phyloP scores from a whole-genome alignment of 2,797 vertebrate species.

The Thunnus albacares region DNA sequence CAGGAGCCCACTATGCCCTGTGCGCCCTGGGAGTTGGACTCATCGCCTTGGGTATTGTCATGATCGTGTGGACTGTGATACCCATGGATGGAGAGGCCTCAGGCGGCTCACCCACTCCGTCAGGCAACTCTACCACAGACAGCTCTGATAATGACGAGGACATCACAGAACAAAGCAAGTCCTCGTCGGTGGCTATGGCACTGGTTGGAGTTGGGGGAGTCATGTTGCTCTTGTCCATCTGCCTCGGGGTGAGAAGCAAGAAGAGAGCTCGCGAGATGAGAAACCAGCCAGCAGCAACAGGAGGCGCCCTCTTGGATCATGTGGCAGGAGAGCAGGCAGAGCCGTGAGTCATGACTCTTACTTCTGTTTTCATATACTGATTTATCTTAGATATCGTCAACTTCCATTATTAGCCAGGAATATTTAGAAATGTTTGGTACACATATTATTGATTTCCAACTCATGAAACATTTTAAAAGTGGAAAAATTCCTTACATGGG shows the following conservation, averaged over 20 bases:
- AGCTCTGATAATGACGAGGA: rapidly evolving
- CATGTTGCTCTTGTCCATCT: constrained; percentile 92
- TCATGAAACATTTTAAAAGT: neutral
- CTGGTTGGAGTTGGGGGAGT: constrained; percentile 88
- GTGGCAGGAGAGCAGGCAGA: constrained; percentile 43
- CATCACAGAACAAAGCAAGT: constrained; percentile 71
- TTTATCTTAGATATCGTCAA: neutral
- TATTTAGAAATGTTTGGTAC: neutral
- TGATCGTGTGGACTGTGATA: constrained; percentile 96
- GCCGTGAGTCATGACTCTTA: constrained; percentile 64
- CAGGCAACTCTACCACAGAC: constrained; percentile 34
- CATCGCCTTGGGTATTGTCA: constrained; percentile 93
- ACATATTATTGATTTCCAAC: neutral
- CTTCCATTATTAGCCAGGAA: neutral
- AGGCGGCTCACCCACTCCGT: rapidly evolving
- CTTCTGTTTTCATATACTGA: constrained; percentile 4
- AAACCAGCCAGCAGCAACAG: constrained; percentile 37
- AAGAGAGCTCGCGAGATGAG: constrained; percentile 68
- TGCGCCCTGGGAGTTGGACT: constrained; percentile 95
- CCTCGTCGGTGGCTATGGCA: constrained; percentile 93
- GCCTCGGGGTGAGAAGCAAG: constrained; percentile 90
- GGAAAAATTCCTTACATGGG: neutral
- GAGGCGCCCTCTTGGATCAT: constrained; percentile 42
- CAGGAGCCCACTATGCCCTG: constrained; percentile 93
- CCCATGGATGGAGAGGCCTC: constrained; percentile 69